These are phyloP conservation scores for Ranitomeya imitator DNA, from an alignment of 2,113 vertebrate genomes.

Conservation along the genomic window DNA sequence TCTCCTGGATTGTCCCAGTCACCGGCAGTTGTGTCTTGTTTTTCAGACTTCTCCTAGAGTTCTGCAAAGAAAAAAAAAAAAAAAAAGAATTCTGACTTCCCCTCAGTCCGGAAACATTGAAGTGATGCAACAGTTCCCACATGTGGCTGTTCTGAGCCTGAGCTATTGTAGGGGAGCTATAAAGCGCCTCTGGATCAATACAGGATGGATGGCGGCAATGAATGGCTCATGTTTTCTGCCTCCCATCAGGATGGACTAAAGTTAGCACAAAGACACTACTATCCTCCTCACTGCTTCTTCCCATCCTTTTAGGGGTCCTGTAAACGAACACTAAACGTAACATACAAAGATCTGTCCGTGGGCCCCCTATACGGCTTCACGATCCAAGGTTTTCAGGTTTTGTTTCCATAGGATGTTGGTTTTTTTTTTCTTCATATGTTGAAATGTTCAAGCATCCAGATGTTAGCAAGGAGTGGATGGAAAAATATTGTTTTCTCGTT, in stretches of 20 bases:
- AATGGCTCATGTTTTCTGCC: not conserved
- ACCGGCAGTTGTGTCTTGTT: conserved; percentile 43
- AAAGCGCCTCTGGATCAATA: not conserved
- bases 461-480: not conserved
- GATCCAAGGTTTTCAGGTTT: no score
- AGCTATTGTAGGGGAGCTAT: not conserved
- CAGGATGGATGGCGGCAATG: not conserved
- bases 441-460: not conserved
- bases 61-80: conserved; percentile 15
- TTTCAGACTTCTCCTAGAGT: conserved; percentile 42
- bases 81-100: conserved; percentile 57
- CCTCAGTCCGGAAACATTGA: conserved; percentile 68
- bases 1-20: conserved; percentile 22
- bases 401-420: no score
- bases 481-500: not conserved
- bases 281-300: not conserved
- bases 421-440: no score
- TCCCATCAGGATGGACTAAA: not conserved
- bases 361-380: not conserved
- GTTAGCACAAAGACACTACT: not conserved
- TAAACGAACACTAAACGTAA: not conserved
- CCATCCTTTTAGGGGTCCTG: not conserved
- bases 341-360: not conserved
- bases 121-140: conserved; percentile 78
- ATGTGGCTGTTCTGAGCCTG: conserved; percentile 66